Evolutionary conservation across 1,140 invertebrate species (phyloP).

Genomic region (Zeugodacus cucurbitae): DNA sequence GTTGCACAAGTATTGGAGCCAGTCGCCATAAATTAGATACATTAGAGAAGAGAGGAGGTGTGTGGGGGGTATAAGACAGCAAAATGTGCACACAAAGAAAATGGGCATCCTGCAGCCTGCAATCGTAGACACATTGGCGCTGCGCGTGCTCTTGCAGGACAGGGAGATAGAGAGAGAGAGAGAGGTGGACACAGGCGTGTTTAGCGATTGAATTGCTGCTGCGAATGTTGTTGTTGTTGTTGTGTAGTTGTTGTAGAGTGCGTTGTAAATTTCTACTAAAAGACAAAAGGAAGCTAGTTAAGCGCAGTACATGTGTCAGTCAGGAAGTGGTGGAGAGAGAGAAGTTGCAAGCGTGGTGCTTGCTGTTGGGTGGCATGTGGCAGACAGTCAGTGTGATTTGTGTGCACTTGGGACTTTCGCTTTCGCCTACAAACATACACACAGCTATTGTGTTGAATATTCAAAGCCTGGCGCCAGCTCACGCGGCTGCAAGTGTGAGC

Average conservation of each 20-base stretch:
- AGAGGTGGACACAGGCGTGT: neutral
- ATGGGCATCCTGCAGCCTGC: neutral
- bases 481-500: neutral
- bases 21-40: neutral
- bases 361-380: neutral
- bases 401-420: constrained; percentile 27
- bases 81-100: neutral
- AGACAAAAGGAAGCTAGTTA: constrained; percentile 15
- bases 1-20: neutral
- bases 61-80: neutral
- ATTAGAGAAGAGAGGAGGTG: too few species aligned
- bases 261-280: neutral
- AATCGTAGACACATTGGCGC: neutral
- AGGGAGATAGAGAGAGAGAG: neutral
- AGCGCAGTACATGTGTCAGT: neutral
- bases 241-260: neutral
- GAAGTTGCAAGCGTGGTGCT: neutral
- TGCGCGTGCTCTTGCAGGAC: neutral
- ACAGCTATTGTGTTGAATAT: neutral
- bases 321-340: neutral
- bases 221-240: neutral
- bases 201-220: neutral
- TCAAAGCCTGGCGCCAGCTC: constrained; percentile 14
- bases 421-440: neutral
- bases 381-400: constrained; percentile 27